A percentile compares a stretch with the other conserved stretches of the same genome.
Evolutionary conservation across 2,888 invertebrate genomes (phyloP).

Genomic region (Ferrisia virgata): DNA sequence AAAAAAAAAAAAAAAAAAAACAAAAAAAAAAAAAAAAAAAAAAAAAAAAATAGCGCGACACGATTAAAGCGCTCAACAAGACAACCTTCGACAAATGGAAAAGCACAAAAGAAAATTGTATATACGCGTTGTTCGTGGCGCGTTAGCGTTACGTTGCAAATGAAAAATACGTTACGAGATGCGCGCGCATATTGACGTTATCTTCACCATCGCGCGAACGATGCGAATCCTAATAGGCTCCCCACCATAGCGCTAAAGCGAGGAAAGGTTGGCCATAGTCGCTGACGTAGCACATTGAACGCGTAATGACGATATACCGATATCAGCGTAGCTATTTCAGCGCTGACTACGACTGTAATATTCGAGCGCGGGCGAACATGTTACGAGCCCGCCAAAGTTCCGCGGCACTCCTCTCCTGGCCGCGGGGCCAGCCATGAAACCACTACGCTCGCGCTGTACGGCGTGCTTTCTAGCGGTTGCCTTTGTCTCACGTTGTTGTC

Average conservation of each 20-base stretch:
- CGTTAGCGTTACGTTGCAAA: background rate
- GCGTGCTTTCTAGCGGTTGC: too few species aligned
- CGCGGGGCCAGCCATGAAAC: too few species aligned
- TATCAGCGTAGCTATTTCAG: too few species aligned
- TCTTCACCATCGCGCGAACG: background rate
- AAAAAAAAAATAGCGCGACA: background rate
- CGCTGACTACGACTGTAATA: too few species aligned
- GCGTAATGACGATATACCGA: background rate
- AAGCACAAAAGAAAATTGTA: conserved; percentile 27
- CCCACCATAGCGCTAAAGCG: background rate
- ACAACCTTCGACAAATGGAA: conserved; percentile 13
- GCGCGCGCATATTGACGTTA: background rate
- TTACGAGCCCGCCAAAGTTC: too few species aligned
- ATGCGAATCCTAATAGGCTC: conserved; percentile 18
- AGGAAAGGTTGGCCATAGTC: background rate
- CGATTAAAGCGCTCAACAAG: background rate
- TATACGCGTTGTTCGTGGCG: background rate
- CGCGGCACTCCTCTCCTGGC: too few species aligned
- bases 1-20: background rate
- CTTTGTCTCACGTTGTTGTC: too few species aligned
- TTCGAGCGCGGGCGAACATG: too few species aligned
- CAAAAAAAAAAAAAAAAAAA: background rate
- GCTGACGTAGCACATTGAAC: background rate
- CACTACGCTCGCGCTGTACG: too few species aligned
- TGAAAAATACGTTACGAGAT: conserved; percentile 22